Evolutionary conservation across 2,113 vertebrate species (phyloP).

Genomic region (Cyanocitta stelleri): DNA sequence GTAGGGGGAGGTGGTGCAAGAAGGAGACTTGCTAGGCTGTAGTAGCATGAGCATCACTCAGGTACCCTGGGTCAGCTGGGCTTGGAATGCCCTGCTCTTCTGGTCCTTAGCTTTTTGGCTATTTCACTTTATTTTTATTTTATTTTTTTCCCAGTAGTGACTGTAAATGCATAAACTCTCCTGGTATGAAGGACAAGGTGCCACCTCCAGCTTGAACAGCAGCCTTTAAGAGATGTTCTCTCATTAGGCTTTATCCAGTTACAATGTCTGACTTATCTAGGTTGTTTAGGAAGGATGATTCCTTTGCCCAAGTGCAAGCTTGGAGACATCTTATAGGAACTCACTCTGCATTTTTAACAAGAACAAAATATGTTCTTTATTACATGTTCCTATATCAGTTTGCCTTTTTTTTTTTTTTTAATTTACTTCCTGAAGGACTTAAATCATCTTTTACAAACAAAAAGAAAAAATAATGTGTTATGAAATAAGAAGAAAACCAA

Average conservation of each 20-base stretch:
- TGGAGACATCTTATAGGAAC: background rate
- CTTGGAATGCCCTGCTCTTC: background rate
- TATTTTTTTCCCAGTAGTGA: background rate
- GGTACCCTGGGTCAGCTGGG: background rate
- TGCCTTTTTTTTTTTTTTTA: background rate
- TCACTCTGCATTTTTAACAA: background rate
- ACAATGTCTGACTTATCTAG: background rate
- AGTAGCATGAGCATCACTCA: background rate
- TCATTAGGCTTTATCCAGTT: background rate
- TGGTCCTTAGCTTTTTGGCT: background rate
- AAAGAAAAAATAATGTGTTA: background rate
- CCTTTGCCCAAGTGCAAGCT: background rate
- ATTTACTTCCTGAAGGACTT: background rate
- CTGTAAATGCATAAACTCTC: background rate
- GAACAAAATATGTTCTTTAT: background rate
- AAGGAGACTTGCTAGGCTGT: background rate
- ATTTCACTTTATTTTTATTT: background rate
- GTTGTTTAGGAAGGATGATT: background rate
- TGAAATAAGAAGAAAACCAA: background rate
- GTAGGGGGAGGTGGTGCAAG: background rate
- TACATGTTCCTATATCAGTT: background rate
- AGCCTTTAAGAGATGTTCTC: background rate
- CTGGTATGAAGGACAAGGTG: background rate
- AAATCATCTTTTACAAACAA: background rate
- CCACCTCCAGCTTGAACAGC: background rate